These are phyloP conservation scores for Xestoiulus laeticollis DNA, from an alignment of 2,888 invertebrate species.

Conservation along the genomic window DNA sequence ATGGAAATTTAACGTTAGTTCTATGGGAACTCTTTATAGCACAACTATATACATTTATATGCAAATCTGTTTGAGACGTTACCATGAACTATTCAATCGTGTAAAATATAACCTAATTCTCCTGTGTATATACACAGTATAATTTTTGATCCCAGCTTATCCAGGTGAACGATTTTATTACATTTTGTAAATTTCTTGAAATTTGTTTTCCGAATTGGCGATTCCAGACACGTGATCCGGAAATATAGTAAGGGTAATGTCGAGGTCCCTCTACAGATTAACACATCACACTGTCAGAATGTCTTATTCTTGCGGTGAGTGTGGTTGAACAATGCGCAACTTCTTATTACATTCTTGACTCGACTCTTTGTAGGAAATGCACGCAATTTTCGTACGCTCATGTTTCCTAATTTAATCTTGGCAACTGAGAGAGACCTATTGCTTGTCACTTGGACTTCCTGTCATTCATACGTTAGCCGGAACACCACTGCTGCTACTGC, in stretches of 20 bases:
- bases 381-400: neutral
- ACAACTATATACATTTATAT: too few relatives aligned
- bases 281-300: neutral
- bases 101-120: too few relatives aligned
- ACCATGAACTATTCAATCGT: too few relatives aligned
- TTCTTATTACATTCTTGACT: conserved; percentile 5
- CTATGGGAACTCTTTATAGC: too few relatives aligned
- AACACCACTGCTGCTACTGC: neutral
- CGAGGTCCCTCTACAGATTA: neutral
- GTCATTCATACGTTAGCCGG: neutral
- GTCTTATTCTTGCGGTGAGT: neutral
- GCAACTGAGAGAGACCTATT: neutral
- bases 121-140: too few relatives aligned
- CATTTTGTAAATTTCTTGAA: neutral
- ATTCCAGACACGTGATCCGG: too few relatives aligned
- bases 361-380: neutral
- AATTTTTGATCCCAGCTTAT: too few relatives aligned
- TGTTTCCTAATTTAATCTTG: conserved; percentile 1
- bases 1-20: too few relatives aligned
- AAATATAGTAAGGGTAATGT: too few relatives aligned
- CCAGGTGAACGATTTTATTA: too few relatives aligned
- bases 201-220: neutral
- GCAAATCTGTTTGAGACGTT: too few relatives aligned
- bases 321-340: neutral
- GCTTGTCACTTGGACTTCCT: neutral